A percentile compares a stretch with the other conserved stretches of the same genome.
These are phyloP conservation scores for Sebastes iracundus DNA, from an alignment of 2,797 vertebrate genomes.

Conservation along the genomic window DNA sequence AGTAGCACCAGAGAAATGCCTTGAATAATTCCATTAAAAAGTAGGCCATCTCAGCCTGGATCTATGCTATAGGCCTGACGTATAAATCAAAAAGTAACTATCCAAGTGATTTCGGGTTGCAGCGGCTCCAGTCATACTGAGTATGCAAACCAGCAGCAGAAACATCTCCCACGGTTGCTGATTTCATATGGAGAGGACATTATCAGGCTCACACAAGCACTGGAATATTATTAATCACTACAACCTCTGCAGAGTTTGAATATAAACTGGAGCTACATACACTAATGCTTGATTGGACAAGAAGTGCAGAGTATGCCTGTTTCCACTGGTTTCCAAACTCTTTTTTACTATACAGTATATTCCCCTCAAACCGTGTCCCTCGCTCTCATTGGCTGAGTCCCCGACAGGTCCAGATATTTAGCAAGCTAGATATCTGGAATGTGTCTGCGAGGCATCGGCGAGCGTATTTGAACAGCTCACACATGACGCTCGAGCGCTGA, in stretches of 20 bases:
- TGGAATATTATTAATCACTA: conserved; percentile 41
- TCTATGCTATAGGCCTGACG: conserved; percentile 30
- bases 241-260: conserved; percentile 7
- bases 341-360: too few species aligned
- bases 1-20: conserved; percentile 10
- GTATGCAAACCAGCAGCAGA: conserved; percentile 24
- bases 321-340: too few species aligned
- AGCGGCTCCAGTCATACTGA: background rate
- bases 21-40: conserved; percentile 41
- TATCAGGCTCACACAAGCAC: conserved; percentile 1
- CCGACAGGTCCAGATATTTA: too few species aligned
- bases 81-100: conserved; percentile 49
- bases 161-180: conserved; percentile 6
- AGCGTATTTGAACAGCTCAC: too few species aligned
- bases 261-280: background rate
- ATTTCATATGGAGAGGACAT: conserved; percentile 25
- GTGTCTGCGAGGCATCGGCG: too few species aligned
- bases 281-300: conserved; percentile 10
- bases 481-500: too few species aligned
- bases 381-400: too few species aligned
- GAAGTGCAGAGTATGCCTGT: background rate
- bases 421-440: too few species aligned
- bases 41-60: conserved; percentile 30
- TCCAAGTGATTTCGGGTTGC: conserved; percentile 31
- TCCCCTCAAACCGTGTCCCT: too few species aligned